A percentile compares a stretch with the other conserved stretches of the same genome.
Evolutionary conservation across 2,888 invertebrate species (phyloP).

Genomic region (Orthosia cruda): DNA sequence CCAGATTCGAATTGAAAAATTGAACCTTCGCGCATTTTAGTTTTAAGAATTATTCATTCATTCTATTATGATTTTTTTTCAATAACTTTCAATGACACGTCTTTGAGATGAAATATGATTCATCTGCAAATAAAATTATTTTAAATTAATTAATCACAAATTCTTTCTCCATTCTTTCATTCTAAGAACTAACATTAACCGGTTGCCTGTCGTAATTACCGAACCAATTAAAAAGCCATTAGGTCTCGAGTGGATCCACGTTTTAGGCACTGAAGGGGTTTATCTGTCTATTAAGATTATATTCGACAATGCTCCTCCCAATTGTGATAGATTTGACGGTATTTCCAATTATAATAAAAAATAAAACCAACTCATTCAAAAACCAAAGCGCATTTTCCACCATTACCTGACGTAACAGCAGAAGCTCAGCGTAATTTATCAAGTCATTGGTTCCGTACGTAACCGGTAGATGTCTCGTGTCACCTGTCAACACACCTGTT

Average conservation of each 20-base stretch:
- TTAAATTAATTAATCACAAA: neutral
- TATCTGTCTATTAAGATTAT: neutral
- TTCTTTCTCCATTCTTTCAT: neutral
- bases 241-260: too few relatives aligned
- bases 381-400: too few relatives aligned
- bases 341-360: too few relatives aligned
- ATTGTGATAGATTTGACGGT: too few relatives aligned
- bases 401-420: too few relatives aligned
- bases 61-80: too few relatives aligned
- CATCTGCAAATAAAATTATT: neutral
- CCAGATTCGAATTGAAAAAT: neutral
- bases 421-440: constrained; percentile 36
- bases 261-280: too few relatives aligned
- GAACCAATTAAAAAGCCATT: too few relatives aligned
- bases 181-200: neutral
- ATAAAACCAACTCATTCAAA: too few relatives aligned
- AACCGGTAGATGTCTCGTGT: constrained; percentile 54
- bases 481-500: constrained; percentile 71
- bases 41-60: neutral
- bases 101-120: neutral
- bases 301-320: too few relatives aligned
- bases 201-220: too few relatives aligned
- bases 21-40: neutral
- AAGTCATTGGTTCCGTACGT: constrained; percentile 46
- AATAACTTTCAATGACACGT: neutral